Base-by-base conservation (phyloP, 2,888 invertebrate genomes). In the Polietes domitor region DNA sequence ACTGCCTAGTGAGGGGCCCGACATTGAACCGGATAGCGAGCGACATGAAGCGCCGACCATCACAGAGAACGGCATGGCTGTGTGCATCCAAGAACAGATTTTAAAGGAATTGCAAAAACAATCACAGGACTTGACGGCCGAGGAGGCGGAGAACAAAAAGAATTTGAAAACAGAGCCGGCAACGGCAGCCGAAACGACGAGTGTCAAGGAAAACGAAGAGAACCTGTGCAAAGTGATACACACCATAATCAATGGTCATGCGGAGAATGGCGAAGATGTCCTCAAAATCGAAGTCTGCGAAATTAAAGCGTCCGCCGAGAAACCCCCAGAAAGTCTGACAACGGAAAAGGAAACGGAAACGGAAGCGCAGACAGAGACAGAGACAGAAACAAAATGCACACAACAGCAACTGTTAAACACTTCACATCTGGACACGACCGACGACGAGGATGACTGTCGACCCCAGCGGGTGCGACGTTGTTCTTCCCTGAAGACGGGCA, bases 401-500 rank as follows among this genome's bases (percentile, higher is more conserved):
- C 7, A 50, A 24, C 17, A 43, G 26, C 74, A 74, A 41, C 43
- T 75, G 28, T 41, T 65, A 15, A 24, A 15, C 32, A 24, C n/a
- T 55, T 85, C 87, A 41, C 84, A 85, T 41, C 77, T 89, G n/a
- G 91, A 90, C 65, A 89, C 91, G 43, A 92, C 92, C 26, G 92
- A 93, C 17, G 92, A 92, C 24, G 93, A 93, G 61, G 92, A 92
- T 10, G 92, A 94, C 71, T 94, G 94, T 80, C 92, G 94, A 81
- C 95, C 95, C 0, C 95, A 95, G 82, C 93, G 96, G 83, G 94
- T 97, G 7, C 93, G 96, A 80, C 94, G 97, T 86, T 96, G 96
- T 90, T 97, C 98, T 0, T 97, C 97, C 0, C 91, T 98, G 19
- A 98, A 98, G 93, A 96, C 96, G 0, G 97, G 97, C 0, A 98